Percentiles rank a stretch among this genome's conserved stretches.
These are phyloP conservation scores for Poecilia gillii DNA, from an alignment of 2,797 vertebrate species.

Conservation along the genomic window DNA sequence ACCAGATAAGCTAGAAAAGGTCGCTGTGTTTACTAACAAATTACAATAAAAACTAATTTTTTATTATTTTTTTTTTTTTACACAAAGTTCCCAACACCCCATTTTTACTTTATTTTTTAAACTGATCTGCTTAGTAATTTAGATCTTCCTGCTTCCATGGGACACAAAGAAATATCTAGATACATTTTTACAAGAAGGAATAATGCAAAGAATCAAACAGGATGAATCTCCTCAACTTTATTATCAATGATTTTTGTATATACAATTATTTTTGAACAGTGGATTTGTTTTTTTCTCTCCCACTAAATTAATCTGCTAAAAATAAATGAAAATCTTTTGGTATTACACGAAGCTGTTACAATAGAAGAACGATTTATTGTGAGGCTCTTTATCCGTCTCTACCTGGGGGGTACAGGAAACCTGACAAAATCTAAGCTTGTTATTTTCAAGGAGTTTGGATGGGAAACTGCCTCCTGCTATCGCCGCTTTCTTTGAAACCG, in stretches of 20 bases:
- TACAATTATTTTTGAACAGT: background rate
- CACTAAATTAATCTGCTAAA: background rate
- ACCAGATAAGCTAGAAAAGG: background rate
- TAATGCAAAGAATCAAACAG: background rate
- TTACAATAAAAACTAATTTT: background rate
- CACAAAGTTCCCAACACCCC: background rate
- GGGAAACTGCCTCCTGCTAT: background rate
- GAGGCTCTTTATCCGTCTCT: background rate
- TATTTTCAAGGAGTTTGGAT: background rate
- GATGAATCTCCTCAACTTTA: background rate
- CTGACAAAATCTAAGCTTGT: background rate
- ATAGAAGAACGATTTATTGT: background rate
- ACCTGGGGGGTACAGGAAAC: background rate
- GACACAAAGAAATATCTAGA: background rate
- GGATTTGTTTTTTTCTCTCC: background rate
- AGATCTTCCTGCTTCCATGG: background rate
- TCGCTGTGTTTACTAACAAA: background rate
- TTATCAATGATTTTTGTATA: background rate
- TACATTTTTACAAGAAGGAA: background rate
- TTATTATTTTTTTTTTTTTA: background rate
- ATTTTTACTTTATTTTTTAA: background rate
- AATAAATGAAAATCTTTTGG: background rate
- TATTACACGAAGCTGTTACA: background rate
- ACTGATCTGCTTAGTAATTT: background rate
- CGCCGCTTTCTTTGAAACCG: constrained; percentile 33